phyloP scores from a whole-genome alignment of 2,888 invertebrate genomes.

The Mesochorus sp. region DNA sequence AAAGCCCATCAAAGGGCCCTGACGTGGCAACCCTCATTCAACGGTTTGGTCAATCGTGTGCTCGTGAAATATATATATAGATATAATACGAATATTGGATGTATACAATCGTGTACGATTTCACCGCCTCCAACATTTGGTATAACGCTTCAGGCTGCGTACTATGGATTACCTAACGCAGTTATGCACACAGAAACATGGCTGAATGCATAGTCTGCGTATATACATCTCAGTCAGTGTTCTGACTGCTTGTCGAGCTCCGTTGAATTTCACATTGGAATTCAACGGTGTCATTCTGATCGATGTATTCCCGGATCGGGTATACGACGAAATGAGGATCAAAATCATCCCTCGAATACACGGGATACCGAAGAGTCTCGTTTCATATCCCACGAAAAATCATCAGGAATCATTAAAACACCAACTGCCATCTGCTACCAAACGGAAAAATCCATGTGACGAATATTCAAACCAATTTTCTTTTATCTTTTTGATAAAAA shows the following conservation, averaged over 20 bases:
- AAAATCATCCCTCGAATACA: not conserved
- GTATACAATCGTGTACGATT: slow-evolving; percentile 6
- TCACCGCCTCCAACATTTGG: slow-evolving; percentile 18
- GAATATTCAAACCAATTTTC: no score
- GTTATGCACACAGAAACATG: slow-evolving; percentile 4
- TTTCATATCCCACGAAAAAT: not conserved
- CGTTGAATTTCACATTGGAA: slow-evolving; percentile 20
- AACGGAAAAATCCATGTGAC: no score
- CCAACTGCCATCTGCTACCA: no score
- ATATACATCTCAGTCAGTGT: slow-evolving; percentile 20
- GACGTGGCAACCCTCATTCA: slow-evolving; percentile 43
- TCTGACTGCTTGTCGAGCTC: slow-evolving; percentile 27
- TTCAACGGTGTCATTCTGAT: slow-evolving; percentile 11
- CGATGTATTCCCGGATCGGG: slow-evolving; percentile 13
- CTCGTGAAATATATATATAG: not conserved
- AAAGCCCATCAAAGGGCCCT: slow-evolving; percentile 48
- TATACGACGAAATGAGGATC: not conserved
- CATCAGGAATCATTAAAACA: not conserved
- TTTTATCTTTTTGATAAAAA: no score
- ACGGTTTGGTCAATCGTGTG: slow-evolving; percentile 39
- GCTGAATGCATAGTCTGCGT: slow-evolving; percentile 20
- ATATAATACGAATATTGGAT: not conserved
- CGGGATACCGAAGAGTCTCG: not conserved
- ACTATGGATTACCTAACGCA: slow-evolving; percentile 21
- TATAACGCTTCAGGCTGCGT: slow-evolving; percentile 8